Evolutionary conservation across 2,797 vertebrate species (phyloP), one percentile per base, ranked within the genome.

Genomic region (Gymnoscopelus braueri): DNA sequence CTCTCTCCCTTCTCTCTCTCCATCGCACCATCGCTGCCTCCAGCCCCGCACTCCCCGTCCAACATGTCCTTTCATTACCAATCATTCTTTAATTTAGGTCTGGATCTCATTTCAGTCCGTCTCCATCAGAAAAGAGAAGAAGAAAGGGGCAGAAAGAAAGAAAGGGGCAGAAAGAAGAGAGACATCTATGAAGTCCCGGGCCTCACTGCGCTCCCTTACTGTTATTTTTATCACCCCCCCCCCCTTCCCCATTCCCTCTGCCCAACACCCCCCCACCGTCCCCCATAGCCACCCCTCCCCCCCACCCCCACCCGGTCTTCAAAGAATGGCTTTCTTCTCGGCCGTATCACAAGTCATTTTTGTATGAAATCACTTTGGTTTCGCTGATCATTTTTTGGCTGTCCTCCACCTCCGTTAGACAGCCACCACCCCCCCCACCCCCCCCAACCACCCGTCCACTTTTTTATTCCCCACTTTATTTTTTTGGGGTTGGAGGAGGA

Each of bases 81-180:
- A 84, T 90, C 88, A 83, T 71, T 84, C 82, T 81, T 84, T 91
- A 78, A 85, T 88, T 91, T 67, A 72, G 84, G 88, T 94, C 93
- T 94, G 93, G 92, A 91, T 93, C 81, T 91, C 78, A 93, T 94
- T 94, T 94, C 65, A 64, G 72, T 52, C 59, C 44, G 54, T 51
- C 67, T 74, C 77, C 78, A 70, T 85, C 86, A 91, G 82, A 89
- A 86, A 88, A 79, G 72, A 70, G 71, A 50, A 71, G 84, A 82
- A 66, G 89, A 84, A 71, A 79, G 72, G 67, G 65, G 62, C 64
- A 50, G 64, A 83, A 73, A 88, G 80, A 80, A 82, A 66, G 89
- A 84, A 71, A 79, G 72, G 67, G 65, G 62, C 64, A 50, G 64
- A 83, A 73, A 88, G 80, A 80, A 82, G 77, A 81, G 78, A 80